Conservation (phyloP, 2,888 invertebrate species). For the Mechanitis mazaeus region DNA sequence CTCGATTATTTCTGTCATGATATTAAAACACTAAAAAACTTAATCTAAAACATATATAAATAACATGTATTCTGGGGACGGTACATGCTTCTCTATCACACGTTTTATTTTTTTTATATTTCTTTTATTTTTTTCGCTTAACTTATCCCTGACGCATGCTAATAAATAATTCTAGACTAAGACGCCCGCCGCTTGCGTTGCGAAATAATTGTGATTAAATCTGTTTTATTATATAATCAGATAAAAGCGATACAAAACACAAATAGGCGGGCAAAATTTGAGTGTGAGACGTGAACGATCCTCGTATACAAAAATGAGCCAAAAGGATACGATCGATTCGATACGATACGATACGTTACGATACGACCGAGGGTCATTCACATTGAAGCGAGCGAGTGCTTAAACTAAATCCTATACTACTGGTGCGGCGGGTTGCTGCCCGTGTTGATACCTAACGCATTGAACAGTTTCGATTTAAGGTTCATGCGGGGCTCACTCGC, state of each 20-base stretch:
- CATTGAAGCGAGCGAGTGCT: conserved; percentile 38
- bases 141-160: conserved; percentile 63
- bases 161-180: conserved; percentile 71
- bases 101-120: conserved; percentile 45
- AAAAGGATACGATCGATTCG: not conserved
- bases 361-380: conserved; percentile 29
- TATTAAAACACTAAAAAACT: conserved; percentile 30
- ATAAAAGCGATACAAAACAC: conserved; percentile 36
- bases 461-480: conserved; percentile 90
- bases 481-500: conserved; percentile 84
- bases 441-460: conserved; percentile 88
- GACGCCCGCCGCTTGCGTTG: conserved; percentile 39
- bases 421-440: conserved; percentile 69
- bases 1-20: conserved; percentile 31
- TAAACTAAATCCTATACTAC: conserved; percentile 49
- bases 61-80: conserved; percentile 45
- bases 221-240: conserved; percentile 11
- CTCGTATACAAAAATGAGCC: conserved; percentile 32
- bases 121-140: conserved; percentile 42
- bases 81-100: conserved; percentile 54
- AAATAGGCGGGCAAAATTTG: conserved; percentile 44
- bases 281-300: conserved; percentile 52
- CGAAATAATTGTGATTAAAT: not conserved
- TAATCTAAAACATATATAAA: conserved; percentile 19
- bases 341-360: no score